Conservation (phyloP, 53 echinoderm and acorn worm species). For the Astropecten irregularis region DNA sequence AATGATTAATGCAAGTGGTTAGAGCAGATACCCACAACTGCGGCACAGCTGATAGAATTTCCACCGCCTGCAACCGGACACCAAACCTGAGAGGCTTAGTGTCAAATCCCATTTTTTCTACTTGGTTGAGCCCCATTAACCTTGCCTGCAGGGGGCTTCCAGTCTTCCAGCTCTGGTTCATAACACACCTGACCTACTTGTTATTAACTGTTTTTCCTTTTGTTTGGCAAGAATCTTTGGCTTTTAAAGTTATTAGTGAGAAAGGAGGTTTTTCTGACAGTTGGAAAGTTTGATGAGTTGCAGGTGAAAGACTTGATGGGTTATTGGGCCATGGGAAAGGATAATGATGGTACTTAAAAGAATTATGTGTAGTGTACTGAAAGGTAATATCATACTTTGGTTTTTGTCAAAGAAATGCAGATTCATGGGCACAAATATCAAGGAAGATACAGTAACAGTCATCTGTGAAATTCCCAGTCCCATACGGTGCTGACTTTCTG, state of each 20-base stretch:
- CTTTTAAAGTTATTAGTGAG: neutral
- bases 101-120: conserved; percentile 15
- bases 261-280: neutral
- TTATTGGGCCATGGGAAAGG: neutral
- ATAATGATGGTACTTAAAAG: neutral
- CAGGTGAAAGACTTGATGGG: neutral
- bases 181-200: conserved; percentile 19
- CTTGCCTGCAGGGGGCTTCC: conserved; percentile 45
- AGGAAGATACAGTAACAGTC: too few relatives aligned
- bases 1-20: too few relatives aligned
- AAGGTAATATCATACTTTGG: too few relatives aligned
- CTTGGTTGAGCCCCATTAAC: conserved; percentile 9
- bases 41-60: conserved; percentile 40
- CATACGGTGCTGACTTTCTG: too few relatives aligned
- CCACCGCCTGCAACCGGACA: conserved; percentile 22
- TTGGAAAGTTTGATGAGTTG: conserved; percentile 52
- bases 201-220: too few relatives aligned
- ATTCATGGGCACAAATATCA: too few relatives aligned
- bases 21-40: too few relatives aligned
- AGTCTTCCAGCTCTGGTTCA: conserved; percentile 23
- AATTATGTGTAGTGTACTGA: too few relatives aligned
- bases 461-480: too few relatives aligned
- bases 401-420: too few relatives aligned
- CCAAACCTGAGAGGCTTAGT: conserved; percentile 37
- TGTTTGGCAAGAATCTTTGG: too few relatives aligned